A percentile compares a stretch with the other conserved stretches of the same genome.
Conservation (phyloP, 1,140 invertebrate species). For the Platyscapa corneri region DNA sequence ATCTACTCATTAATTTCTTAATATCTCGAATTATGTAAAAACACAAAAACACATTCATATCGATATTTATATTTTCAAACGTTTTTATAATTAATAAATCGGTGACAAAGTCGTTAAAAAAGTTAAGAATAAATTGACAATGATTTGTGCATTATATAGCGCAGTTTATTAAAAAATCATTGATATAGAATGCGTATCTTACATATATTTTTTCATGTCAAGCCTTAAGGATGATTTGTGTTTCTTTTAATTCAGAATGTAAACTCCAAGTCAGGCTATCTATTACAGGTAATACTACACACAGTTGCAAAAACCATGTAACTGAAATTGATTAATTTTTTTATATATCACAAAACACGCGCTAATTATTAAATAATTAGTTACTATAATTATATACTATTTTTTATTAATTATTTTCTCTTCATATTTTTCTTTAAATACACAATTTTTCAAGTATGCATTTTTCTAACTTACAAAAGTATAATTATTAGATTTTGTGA, state of each 20-base stretch:
- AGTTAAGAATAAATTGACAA: slow-evolving; percentile 38
- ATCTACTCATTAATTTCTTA: background rate
- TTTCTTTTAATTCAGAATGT: background rate
- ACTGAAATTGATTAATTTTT: slow-evolving; percentile 34
- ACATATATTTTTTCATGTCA: background rate
- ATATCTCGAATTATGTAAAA: slow-evolving; percentile 21
- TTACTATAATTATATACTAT: slow-evolving; percentile 12
- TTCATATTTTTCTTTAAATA: slow-evolving; percentile 12
- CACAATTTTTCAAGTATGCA: slow-evolving; percentile 18
- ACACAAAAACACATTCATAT: slow-evolving; percentile 6
- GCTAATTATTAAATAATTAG: slow-evolving; percentile 35
- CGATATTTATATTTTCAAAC: background rate
- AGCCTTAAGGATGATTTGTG: background rate
- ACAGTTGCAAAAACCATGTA: slow-evolving; percentile 23
- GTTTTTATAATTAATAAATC: slow-evolving; percentile 21
- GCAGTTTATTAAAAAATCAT: slow-evolving; percentile 41
- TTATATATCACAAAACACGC: slow-evolving; percentile 21
- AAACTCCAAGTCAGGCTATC: slow-evolving; percentile 8
- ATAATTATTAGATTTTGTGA: slow-evolving; percentile 38
- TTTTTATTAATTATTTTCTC: slow-evolving; percentile 26
- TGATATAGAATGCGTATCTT: slow-evolving; percentile 12
- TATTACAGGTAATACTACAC: slow-evolving; percentile 15
- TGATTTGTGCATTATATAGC: slow-evolving; percentile 43
- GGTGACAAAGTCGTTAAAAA: slow-evolving; percentile 31
- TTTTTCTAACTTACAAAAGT: slow-evolving; percentile 47